Percentiles rank a stretch among this genome's conserved stretches.
Evolutionary conservation across 92 coral and sea anemone species (phyloP).

Genomic region (Virgularia gustaviana): DNA sequence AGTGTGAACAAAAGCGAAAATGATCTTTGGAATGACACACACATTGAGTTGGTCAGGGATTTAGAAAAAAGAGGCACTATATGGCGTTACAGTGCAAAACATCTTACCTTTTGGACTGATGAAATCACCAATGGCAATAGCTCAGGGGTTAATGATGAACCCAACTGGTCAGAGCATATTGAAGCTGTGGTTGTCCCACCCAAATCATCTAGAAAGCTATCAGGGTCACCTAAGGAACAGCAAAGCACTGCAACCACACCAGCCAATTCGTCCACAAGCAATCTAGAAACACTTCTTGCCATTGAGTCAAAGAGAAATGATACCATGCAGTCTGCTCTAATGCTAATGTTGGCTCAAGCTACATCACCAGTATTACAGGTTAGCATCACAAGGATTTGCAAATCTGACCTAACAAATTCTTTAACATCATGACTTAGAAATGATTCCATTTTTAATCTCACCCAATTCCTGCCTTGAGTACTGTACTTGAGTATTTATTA

Average conservation of each 20-base stretch:
- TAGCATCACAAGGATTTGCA: too few species aligned
- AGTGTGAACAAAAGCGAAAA: neutral
- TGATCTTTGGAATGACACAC: slow-evolving; percentile 30
- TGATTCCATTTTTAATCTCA: too few species aligned
- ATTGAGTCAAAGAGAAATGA: slow-evolving; percentile 9
- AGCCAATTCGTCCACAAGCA: too few species aligned
- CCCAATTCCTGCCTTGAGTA: too few species aligned
- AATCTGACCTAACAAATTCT: too few species aligned
- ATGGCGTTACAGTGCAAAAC: slow-evolving; percentile 21
- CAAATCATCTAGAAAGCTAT: slow-evolving; percentile 15
- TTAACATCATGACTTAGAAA: too few species aligned
- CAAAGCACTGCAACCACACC: too few species aligned
- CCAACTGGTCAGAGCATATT: slow-evolving; percentile 26
- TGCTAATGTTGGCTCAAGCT: neutral
- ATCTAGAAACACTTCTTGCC: too few species aligned
- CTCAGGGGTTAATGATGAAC: slow-evolving; percentile 30
- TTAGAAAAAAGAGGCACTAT: slow-evolving; percentile 25
- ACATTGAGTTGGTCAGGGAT: slow-evolving; percentile 20
- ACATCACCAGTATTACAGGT: too few species aligned
- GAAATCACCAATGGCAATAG: slow-evolving; percentile 17
- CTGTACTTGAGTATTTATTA: too few species aligned
- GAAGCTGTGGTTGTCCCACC: slow-evolving; percentile 30
- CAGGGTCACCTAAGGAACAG: neutral
- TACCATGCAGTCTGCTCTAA: slow-evolving; percentile 3
- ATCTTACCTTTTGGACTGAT: slow-evolving; percentile 30